A percentile compares a stretch with the other conserved stretches of the same genome.
phyloP scores from a whole-genome alignment of 2,888 invertebrate species.

The Drepanosiphum platanoidis region DNA sequence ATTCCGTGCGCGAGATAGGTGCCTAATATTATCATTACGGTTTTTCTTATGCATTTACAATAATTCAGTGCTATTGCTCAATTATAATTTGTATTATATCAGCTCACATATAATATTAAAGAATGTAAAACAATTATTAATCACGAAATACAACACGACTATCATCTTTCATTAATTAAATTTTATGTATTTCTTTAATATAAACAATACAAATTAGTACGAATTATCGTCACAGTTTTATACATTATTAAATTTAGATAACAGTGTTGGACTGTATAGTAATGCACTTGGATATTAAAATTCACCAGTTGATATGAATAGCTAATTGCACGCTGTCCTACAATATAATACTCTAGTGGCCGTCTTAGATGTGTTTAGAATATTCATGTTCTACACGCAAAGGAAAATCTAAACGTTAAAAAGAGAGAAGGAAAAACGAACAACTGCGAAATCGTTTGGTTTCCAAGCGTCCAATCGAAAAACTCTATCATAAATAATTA shows the following conservation, averaged over 20 bases:
- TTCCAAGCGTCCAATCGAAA: neutral
- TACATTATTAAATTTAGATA: neutral
- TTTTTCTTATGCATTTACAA: neutral
- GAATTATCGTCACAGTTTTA: neutral
- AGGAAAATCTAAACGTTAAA: neutral
- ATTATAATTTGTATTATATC: neutral
- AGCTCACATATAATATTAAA: neutral
- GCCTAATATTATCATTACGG: neutral
- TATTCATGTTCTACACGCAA: neutral
- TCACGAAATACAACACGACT: neutral
- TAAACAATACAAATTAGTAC: neutral
- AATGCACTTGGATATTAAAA: neutral
- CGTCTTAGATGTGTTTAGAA: too few relatives aligned
- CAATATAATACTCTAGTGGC: too few relatives aligned
- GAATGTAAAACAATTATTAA: neutral
- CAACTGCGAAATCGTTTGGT: neutral
- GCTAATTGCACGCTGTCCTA: neutral
- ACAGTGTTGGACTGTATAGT: neutral
- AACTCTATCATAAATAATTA: neutral
- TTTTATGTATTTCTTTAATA: neutral
- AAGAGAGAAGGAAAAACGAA: neutral
- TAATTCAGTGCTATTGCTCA: neutral
- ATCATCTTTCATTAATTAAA: neutral
- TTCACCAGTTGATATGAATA: neutral
- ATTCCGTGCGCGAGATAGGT: too few relatives aligned